Percentiles rank a stretch among this genome's conserved stretches.
Evolutionary conservation across 1,140 invertebrate species (phyloP).

Genomic region (Philotrypesis tridentata): DNA sequence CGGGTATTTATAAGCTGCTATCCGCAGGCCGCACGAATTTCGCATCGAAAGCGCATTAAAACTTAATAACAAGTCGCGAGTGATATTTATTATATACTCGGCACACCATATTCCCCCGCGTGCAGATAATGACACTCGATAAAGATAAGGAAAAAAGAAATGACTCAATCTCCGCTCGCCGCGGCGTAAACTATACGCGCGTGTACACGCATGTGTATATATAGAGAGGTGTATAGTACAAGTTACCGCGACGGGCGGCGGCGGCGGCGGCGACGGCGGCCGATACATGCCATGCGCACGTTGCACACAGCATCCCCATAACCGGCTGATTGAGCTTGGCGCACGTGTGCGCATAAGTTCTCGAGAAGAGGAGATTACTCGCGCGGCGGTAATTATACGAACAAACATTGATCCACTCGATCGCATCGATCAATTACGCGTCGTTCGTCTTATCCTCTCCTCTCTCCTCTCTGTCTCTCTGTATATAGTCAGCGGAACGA

Average conservation of each 20-base stretch:
- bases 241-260: no score
- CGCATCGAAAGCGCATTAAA: constrained; percentile 13
- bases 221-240: no score
- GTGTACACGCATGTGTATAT: no score
- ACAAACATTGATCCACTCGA: constrained; percentile 44
- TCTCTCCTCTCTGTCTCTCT: not conserved
- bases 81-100: constrained; percentile 31
- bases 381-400: constrained; percentile 44
- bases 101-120: not conserved
- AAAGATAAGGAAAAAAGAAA: constrained; percentile 23
- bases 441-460: not conserved
- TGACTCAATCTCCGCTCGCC: constrained; percentile 15
- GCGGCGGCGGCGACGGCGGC: no score
- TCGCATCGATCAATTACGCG: constrained; percentile 47
- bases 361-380: constrained; percentile 1
- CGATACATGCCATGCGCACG: no score
- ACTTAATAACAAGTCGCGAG: constrained; percentile 30
- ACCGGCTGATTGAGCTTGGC: not conserved
- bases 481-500: not conserved
- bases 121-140: constrained; percentile 8
- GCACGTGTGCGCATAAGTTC: not conserved
- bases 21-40: not conserved
- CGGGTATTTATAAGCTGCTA: not conserved
- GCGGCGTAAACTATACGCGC: no score
- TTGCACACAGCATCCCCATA: not conserved